phyloP scores from a whole-genome alignment of 2,113 vertebrate species.

The Propithecus coquereli region DNA sequence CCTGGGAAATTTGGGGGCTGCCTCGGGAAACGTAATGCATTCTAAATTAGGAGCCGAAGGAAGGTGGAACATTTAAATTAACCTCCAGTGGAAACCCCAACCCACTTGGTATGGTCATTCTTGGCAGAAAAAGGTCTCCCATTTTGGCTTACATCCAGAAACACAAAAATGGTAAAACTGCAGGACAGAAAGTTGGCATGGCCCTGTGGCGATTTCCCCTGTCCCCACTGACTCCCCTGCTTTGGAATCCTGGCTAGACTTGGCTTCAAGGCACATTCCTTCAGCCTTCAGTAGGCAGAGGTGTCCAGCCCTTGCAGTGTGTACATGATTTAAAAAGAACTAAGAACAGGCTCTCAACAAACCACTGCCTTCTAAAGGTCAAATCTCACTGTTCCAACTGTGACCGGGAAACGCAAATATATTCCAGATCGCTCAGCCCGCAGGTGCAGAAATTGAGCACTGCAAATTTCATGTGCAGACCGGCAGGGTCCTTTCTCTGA shows the following conservation, averaged over 20 bases:
- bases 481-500: conserved; percentile 11
- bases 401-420: conserved; percentile 64
- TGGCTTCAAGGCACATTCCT: conserved; percentile 62
- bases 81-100: conserved; percentile 62
- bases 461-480: conserved; percentile 58
- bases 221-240: conserved; percentile 1
- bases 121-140: conserved; percentile 30
- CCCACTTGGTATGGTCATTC: conserved; percentile 48
- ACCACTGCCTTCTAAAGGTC: conserved; percentile 66
- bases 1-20: conserved; percentile 38
- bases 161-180: conserved; percentile 64
- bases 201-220: background rate
- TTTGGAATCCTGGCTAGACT: conserved; percentile 58
- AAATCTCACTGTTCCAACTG: conserved; percentile 66
- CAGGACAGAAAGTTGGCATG: conserved; percentile 61
- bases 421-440: conserved; percentile 63
- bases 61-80: conserved; percentile 66
- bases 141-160: conserved; percentile 40
- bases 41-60: conserved; percentile 39
- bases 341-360: conserved; percentile 60
- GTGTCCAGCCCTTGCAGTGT: conserved; percentile 21
- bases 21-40: background rate
- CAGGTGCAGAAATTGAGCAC: conserved; percentile 66
- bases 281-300: conserved; percentile 53
- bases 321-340: conserved; percentile 62